Conservation (phyloP, 2,113 vertebrate species). For the Marmota monax region DNA sequence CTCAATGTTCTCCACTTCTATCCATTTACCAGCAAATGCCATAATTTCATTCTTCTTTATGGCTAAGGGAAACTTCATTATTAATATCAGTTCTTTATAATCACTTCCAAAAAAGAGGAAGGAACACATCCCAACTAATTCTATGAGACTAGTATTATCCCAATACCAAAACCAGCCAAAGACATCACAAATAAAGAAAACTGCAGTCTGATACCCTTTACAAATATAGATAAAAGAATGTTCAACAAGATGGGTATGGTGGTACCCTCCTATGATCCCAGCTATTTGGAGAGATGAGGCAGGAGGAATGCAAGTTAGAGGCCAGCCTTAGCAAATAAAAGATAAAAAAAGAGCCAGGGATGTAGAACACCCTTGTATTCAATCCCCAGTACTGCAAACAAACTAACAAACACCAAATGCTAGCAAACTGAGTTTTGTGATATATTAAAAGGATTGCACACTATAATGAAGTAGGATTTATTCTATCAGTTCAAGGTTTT, state of each 20-base stretch:
- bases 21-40: too few species aligned
- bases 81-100: neutral
- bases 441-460: neutral
- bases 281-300: neutral
- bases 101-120: neutral
- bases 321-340: neutral
- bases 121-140: neutral
- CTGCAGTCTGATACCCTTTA: neutral
- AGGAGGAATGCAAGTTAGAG: neutral
- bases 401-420: neutral
- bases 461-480: neutral
- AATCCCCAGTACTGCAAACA: too few species aligned
- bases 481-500: neutral
- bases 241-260: neutral
- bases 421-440: neutral
- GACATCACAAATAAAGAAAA: neutral
- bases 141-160: neutral
- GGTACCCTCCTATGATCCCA: neutral
- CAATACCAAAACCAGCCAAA: neutral
- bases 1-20: too few species aligned
- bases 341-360: neutral
- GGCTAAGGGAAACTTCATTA: too few species aligned
- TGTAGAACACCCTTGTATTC: neutral
- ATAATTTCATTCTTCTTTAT: too few species aligned
- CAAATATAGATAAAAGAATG: neutral